A percentile compares a stretch with the other conserved stretches of the same genome.
Evolutionary conservation across 1,140 invertebrate species (phyloP).

Genomic region (Leguminivora glycinivorella): DNA sequence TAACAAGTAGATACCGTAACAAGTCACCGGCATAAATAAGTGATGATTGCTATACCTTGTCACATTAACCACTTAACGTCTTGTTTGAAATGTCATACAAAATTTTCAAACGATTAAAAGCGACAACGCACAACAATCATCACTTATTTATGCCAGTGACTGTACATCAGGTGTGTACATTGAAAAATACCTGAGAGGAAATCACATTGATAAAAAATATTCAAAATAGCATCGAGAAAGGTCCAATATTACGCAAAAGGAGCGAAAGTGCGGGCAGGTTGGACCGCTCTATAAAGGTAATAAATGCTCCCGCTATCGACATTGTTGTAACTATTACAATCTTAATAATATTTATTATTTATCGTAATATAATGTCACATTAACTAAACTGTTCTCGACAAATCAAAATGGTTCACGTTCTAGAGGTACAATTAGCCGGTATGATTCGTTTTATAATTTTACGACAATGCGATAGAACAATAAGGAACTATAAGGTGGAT

Average conservation of each 20-base stretch:
- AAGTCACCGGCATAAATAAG: too few species aligned
- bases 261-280: constrained; percentile 21
- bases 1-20: too few species aligned
- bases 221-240: constrained; percentile 17
- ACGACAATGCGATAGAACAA: background rate
- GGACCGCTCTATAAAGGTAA: constrained; percentile 7
- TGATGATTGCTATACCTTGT: too few species aligned
- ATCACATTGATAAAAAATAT: background rate
- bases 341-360: background rate
- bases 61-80: too few species aligned
- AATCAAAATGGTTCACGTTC: background rate
- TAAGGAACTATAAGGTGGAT: background rate
- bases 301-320: constrained; percentile 4
- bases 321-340: constrained; percentile 13
- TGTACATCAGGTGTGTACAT: background rate
- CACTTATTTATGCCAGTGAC: too few species aligned
- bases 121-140: too few species aligned
- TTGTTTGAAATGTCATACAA: too few species aligned
- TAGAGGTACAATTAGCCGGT: background rate
- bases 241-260: constrained; percentile 13
- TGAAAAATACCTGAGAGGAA: background rate
- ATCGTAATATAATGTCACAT: background rate
- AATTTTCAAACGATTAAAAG: too few species aligned
- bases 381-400: background rate
- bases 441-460: background rate